phyloP scores from a whole-genome alignment of 2,113 vertebrate species.

The Dicrurus megarhynchus region DNA sequence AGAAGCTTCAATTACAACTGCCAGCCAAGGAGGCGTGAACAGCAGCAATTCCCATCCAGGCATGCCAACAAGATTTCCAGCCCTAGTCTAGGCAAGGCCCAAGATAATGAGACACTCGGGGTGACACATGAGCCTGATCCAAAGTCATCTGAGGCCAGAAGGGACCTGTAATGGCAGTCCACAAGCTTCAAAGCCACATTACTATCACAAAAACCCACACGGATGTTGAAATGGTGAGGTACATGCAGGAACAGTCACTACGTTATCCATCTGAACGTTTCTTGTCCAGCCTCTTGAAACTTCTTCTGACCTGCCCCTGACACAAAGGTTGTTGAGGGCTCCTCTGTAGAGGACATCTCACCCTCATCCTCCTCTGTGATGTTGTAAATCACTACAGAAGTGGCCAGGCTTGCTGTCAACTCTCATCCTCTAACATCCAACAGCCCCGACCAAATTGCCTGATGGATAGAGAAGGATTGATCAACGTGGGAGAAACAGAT shows the following conservation, averaged over 20 bases:
- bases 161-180: neutral
- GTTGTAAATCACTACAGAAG: neutral
- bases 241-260: too few species aligned
- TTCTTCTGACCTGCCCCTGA: neutral
- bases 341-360: neutral
- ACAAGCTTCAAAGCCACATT: neutral
- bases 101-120: neutral
- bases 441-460: neutral
- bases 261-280: neutral
- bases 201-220: neutral
- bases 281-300: neutral
- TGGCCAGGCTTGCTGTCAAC: neutral
- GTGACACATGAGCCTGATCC: neutral
- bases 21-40: neutral
- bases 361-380: neutral
- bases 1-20: neutral
- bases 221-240: neutral
- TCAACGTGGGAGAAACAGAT: neutral
- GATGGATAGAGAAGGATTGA: neutral
- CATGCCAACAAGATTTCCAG: neutral
- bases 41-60: neutral
- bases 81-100: neutral
- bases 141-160: constrained; percentile 8
- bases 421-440: neutral
- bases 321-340: neutral